Evolutionary conservation across 2,888 invertebrate genomes (phyloP), one percentile per base, ranked within the genome.

Genomic region (Machimus atricapillus): DNA sequence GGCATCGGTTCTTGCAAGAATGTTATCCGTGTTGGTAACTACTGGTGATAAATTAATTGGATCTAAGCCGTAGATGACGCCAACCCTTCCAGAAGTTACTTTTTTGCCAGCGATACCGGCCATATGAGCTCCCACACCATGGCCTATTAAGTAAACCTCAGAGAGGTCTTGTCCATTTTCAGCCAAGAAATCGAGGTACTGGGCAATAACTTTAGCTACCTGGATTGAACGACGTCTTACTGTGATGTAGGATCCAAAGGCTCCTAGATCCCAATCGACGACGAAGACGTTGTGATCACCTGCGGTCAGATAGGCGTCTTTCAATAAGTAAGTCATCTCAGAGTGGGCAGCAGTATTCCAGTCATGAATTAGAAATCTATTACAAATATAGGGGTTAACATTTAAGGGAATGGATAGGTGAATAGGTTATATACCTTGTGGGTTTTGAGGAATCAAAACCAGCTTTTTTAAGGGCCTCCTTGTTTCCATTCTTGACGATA

Each of bases 1-100:
- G 0, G 96, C 96, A 90, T 96, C 96, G 2, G 93, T 93, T 43
- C 92, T 92, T 89, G 95, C 95, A 78, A 96, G 92, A 83, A 94
- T 92, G 85, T 93, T 92, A 79, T 93, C 93, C 0, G 91, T 91
- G 0, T 91, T 92, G 0, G 91, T 90, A 76, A 89, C 90, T 23
- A 89, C 87, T 6, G 89, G 89, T 16, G 19, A 19, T 27, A 78
- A 16, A 66, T 90, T 83, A 0, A 96, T 96, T 0, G 96, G 96
- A 92, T 96, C 96, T 89, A 95, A 88, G 2, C 95, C 95, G 85
- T 91, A 90, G 52, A 92, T 91, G 1, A 91, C 89, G 16, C 90
- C 89, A 56, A 92, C 88, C 1, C 90, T 90, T 14, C 92, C 92
- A 0, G 89, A 89, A 76, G 90, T 89, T 52, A 92, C 89, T 87